These are phyloP conservation scores for Embiotoca jacksoni DNA, from an alignment of 2,113 vertebrate genomes.

Conservation along the genomic window DNA sequence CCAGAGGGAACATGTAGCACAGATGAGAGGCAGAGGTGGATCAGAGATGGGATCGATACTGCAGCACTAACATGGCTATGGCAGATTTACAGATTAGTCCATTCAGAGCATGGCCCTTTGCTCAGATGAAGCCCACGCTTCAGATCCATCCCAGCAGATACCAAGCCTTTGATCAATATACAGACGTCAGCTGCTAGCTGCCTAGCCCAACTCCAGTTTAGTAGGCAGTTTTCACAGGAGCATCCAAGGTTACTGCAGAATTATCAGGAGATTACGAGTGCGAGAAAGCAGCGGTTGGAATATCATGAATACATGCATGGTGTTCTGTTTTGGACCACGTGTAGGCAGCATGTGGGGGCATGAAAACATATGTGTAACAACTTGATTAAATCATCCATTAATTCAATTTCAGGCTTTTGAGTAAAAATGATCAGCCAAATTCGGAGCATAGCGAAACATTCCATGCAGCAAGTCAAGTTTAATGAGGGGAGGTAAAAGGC, in stretches of 20 bases:
- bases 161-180: constrained; percentile 68
- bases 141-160: constrained; percentile 48
- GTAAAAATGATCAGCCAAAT: constrained; percentile 61
- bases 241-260: constrained; percentile 66
- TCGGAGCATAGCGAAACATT: constrained; percentile 44
- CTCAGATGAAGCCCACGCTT: constrained; percentile 33
- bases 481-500: constrained; percentile 61
- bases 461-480: constrained; percentile 57
- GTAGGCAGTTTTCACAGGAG: constrained; percentile 54
- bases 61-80: constrained; percentile 66
- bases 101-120: constrained; percentile 34
- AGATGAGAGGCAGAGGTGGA: constrained; percentile 65
- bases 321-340: constrained; percentile 26
- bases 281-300: constrained; percentile 22
- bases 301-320: constrained; percentile 54
- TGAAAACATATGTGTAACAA: constrained; percentile 49
- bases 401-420: constrained; percentile 64
- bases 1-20: constrained; percentile 35
- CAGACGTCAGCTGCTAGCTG: constrained; percentile 59
- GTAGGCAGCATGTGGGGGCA: constrained; percentile 45
- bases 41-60: constrained; percentile 73
- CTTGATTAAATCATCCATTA: constrained; percentile 67
- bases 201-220: constrained; percentile 46
- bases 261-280: constrained; percentile 57
- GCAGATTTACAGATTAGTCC: constrained; percentile 78